Conservation (phyloP, 1,140 invertebrate genomes). For the Subanguina moxae region DNA sequence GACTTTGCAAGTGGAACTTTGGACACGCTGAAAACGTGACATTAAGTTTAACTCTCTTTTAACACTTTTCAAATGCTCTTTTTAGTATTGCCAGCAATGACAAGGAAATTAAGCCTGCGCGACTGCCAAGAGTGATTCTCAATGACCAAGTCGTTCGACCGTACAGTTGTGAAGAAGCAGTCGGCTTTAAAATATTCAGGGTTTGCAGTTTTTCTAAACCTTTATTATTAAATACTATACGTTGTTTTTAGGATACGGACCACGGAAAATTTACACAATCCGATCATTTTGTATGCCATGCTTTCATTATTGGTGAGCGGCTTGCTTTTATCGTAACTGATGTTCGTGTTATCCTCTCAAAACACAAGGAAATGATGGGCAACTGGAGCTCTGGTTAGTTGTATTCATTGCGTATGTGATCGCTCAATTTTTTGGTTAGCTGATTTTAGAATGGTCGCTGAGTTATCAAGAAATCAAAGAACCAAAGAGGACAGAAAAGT, state of each 20-base stretch:
- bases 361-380: neutral
- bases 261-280: conserved; percentile 82
- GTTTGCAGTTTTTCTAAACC: conserved; percentile 36
- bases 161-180: conserved; percentile 76
- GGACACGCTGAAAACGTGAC: conserved; percentile 65
- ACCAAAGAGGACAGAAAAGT: neutral
- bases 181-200: conserved; percentile 67
- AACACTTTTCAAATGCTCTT: conserved; percentile 19
- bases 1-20: conserved; percentile 95
- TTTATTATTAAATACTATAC: neutral
- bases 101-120: conserved; percentile 73
- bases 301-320: conserved; percentile 68
- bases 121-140: conserved; percentile 79
- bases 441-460: conserved; percentile 22
- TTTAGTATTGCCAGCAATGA: conserved; percentile 72
- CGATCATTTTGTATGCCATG: conserved; percentile 79
- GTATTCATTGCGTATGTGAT: conserved; percentile 15
- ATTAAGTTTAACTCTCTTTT: conserved; percentile 7
- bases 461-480: conserved; percentile 26
- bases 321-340: conserved; percentile 81
- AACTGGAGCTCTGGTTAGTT: neutral
- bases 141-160: conserved; percentile 78
- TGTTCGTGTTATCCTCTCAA: conserved; percentile 65
- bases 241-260: conserved; percentile 69
- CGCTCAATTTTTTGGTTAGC: conserved; percentile 21